Evolutionary conservation across 1,140 invertebrate genomes (phyloP).

Genomic region (Dendrolimus kikuchii): DNA sequence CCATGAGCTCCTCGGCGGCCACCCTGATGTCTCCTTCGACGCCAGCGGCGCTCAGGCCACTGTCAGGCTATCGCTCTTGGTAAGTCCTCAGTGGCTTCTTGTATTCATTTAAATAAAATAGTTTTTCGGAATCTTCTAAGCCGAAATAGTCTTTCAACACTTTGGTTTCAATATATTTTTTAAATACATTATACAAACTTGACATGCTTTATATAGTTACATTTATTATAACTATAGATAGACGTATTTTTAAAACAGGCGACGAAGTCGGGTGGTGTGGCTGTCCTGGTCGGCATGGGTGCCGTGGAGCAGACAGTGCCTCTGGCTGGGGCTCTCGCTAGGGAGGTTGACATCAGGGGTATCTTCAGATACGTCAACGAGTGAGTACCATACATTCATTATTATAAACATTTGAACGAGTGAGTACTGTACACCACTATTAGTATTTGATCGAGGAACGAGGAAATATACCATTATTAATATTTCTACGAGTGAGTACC

Average conservation of each 20-base stretch:
- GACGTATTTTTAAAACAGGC: slow-evolving; percentile 69
- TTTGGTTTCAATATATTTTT: too few relatives aligned
- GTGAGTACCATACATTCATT: slow-evolving; percentile 68
- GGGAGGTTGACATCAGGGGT: slow-evolving; percentile 93
- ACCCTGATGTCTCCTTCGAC: slow-evolving; percentile 88
- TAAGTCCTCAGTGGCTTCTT: slow-evolving; percentile 50
- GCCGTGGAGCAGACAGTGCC: slow-evolving; percentile 85
- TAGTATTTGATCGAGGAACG: too few relatives aligned
- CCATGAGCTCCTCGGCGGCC: slow-evolving; percentile 75
- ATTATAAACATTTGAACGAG: too few relatives aligned
- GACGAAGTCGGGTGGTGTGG: slow-evolving; percentile 87
- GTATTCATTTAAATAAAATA: too few relatives aligned
- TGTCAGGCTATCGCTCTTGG: slow-evolving; percentile 83
- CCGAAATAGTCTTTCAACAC: too few relatives aligned
- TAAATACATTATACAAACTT: too few relatives aligned
- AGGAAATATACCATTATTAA: too few relatives aligned
- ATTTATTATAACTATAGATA: too few relatives aligned
- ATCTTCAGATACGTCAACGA: slow-evolving; percentile 94
- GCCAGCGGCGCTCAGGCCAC: slow-evolving; percentile 89
- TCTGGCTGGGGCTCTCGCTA: slow-evolving; percentile 82
- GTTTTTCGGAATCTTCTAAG: too few relatives aligned
- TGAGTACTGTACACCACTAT: too few relatives aligned
- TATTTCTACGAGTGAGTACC: too few relatives aligned
- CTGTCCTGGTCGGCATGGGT: slow-evolving; percentile 91
- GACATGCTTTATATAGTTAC: too few relatives aligned